Percentiles rank a stretch among this genome's conserved stretches.
Conservation (phyloP, 2,888 invertebrate genomes). For the Terebella lapidaria region DNA sequence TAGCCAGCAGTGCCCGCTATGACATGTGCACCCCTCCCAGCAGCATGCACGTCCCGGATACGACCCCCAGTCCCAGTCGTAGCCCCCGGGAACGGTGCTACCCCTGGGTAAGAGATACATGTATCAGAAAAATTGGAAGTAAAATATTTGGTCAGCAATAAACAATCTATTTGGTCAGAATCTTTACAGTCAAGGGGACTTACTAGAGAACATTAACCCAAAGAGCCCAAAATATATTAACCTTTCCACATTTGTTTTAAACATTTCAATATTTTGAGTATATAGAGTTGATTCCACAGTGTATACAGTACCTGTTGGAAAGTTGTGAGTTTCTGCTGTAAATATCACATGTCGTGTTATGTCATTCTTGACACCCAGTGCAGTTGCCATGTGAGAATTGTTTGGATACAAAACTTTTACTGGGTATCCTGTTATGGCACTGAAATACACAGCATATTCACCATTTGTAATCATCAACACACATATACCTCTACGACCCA, state of each 20-base stretch:
- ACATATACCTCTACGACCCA: too few relatives aligned
- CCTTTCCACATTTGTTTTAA: too few relatives aligned
- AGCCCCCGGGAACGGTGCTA: constrained; percentile 95
- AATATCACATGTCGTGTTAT: constrained; percentile 81
- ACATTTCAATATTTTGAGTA: too few relatives aligned
- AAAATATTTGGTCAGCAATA: background rate
- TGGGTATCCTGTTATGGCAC: constrained; percentile 80
- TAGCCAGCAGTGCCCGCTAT: constrained; percentile 96
- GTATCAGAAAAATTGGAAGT: background rate
- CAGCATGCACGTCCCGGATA: constrained; percentile 89
- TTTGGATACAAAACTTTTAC: constrained; percentile 68
- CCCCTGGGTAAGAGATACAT: constrained; percentile 57
- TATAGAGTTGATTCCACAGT: too few relatives aligned
- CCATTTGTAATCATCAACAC: background rate
- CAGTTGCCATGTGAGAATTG: constrained; percentile 64
- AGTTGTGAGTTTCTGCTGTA: constrained; percentile 98
- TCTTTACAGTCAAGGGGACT: too few relatives aligned
- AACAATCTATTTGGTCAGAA: background rate
- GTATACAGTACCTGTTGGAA: constrained; percentile 66
- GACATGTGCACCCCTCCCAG: constrained; percentile 88
- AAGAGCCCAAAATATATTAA: too few relatives aligned
- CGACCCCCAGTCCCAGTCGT: constrained; percentile 97
- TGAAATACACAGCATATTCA: constrained; percentile 44
- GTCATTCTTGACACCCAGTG: constrained; percentile 58
- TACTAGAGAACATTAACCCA: too few relatives aligned